Percentiles rank a stretch among this genome's conserved stretches.
Conservation (phyloP, 2,113 vertebrate genomes). For the Melanostigma gelatinosum region DNA sequence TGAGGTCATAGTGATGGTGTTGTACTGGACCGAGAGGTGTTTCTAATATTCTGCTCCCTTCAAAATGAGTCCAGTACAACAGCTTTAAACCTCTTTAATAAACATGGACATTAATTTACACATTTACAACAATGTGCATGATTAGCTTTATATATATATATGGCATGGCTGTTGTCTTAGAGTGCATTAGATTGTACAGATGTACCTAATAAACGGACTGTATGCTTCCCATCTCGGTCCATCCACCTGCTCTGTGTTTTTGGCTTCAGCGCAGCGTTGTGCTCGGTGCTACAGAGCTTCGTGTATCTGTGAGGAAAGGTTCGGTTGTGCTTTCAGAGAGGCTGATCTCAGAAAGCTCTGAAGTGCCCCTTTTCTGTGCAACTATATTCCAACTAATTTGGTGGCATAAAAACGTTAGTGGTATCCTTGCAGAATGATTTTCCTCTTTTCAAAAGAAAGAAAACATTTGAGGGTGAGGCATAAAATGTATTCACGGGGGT, state of each 20-base stretch:
- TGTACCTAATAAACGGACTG: background rate
- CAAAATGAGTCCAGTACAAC: background rate
- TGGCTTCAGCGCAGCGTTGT: background rate
- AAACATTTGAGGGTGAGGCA: conserved; percentile 50
- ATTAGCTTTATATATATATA: background rate
- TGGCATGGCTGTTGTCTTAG: background rate
- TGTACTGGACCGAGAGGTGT: background rate
- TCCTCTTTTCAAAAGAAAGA: conserved; percentile 27
- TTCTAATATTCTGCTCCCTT: background rate
- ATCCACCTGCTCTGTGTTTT: background rate
- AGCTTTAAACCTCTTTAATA: background rate
- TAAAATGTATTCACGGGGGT: conserved; percentile 27
- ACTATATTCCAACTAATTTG: conserved; percentile 8
- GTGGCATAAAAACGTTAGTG: background rate
- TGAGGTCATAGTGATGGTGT: background rate
- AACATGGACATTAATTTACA: background rate
- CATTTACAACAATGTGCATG: too few relatives aligned
- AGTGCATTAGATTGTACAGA: background rate
- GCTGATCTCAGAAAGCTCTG: background rate
- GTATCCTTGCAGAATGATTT: conserved; percentile 2
- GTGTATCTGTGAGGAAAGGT: background rate
- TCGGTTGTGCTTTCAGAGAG: background rate
- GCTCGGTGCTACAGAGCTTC: background rate
- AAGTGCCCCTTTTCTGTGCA: background rate
- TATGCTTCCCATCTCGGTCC: background rate